A percentile compares a stretch with the other conserved stretches of the same genome.
phyloP scores from a whole-genome alignment of 2,113 vertebrate genomes.

The Terrapene triunguis region DNA sequence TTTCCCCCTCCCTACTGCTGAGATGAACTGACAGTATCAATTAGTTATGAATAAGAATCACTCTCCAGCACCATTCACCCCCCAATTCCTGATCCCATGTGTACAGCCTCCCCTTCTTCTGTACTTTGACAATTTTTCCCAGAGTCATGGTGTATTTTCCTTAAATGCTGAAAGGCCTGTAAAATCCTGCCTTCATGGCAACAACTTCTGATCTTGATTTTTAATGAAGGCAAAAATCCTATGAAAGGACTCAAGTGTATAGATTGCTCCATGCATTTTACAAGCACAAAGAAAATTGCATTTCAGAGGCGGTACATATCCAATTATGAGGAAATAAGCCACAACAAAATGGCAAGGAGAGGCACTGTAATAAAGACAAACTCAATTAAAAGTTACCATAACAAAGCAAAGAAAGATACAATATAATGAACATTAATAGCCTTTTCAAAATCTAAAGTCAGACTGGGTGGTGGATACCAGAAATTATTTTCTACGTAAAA shows the following conservation, averaged over 20 bases:
- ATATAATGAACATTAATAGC: background rate
- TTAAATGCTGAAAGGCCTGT: constrained; percentile 11
- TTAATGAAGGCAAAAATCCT: constrained; percentile 38
- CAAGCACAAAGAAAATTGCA: constrained; percentile 61
- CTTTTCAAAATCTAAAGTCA: constrained; percentile 38
- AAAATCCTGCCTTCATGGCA: constrained; percentile 2
- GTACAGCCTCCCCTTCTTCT: constrained; percentile 22
- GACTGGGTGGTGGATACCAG: background rate
- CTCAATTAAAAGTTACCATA: constrained; percentile 69
- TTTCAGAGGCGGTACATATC: constrained; percentile 51
- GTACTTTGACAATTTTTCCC: constrained; percentile 11
- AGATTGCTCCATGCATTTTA: constrained; percentile 26
- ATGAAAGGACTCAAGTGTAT: background rate
- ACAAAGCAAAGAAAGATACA: constrained; percentile 35
- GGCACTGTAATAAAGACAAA: constrained; percentile 47
- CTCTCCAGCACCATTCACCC: background rate
- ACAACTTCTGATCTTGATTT: constrained; percentile 29
- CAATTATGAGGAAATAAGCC: constrained; percentile 65
- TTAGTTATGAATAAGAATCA: background rate
- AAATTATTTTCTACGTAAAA: constrained; percentile 18
- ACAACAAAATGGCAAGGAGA: constrained; percentile 29
- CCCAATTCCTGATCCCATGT: background rate
- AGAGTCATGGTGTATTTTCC: background rate
- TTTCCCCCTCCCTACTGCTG: background rate
- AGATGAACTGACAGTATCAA: background rate